Evolutionary conservation across 1,140 invertebrate genomes (phyloP), one percentile per base, ranked within the genome.

Genomic region (Drosophila santomea): DNA sequence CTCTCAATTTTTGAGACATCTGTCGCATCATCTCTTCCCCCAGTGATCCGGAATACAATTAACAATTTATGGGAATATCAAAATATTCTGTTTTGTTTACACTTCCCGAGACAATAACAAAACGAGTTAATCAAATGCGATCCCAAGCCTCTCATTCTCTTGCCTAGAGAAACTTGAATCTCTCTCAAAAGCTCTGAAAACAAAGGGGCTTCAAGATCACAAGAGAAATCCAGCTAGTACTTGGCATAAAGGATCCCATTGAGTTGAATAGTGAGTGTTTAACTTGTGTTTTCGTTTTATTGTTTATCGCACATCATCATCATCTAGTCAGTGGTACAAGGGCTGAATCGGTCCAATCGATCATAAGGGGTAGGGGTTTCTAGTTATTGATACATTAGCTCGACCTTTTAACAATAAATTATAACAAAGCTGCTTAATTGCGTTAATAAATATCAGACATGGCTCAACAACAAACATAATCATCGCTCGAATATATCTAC

Each of bases 371-470:
- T n/a, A 15, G 20, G 51, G 51, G 41, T 15, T n/a, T 36, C 20
- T 54, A 45, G 62, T 58, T 58, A 74, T 41, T 68, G 67, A 38
- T 74, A 76, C 78, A 82, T 71, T 80, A 74, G 67, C 66, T 71
- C 57, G 72, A 86, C 60, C 64, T 78, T 71, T 62, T 79, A 88
- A 88, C 60, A 85, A 82, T 90, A 90, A 90, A 86, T 86, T 61
- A 90, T 82, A 90, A 76, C 81, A 85, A 85, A 64, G 71, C 80
- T 89, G 71, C 78, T 57, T 79, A 79, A 74, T 64, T 75, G 66
- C 72, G 61, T 85, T 90, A 82, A 80, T 80, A 79, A 90, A 90
- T 90, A 90, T 86, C 86, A 90, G 81, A 90, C 78, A 81, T 74
- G 72, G 79, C 78, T 83, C 45, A 89, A 90, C 77, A 81, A 86